Evolutionary conservation across 1,140 invertebrate species (phyloP).

Genomic region (Drosophila malerkotliana): DNA sequence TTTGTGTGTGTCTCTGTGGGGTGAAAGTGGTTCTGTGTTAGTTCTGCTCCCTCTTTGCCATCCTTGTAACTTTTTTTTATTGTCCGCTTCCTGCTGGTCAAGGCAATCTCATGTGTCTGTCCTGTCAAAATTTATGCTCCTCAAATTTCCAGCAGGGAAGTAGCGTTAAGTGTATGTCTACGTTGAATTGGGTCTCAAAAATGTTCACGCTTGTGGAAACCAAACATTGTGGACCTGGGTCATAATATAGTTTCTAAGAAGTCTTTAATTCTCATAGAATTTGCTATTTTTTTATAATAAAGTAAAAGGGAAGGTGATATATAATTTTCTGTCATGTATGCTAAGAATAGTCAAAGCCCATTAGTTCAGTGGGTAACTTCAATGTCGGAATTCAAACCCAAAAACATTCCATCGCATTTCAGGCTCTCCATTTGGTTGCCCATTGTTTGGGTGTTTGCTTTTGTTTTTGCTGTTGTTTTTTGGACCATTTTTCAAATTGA

Average conservation of each 20-base stretch:
- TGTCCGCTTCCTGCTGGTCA: slow-evolving; percentile 58
- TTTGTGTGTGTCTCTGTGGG: slow-evolving; percentile 14
- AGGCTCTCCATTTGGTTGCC: slow-evolving; percentile 11
- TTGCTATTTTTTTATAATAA: background rate
- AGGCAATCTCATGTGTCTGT: slow-evolving; percentile 46
- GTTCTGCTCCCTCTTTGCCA: slow-evolving; percentile 3
- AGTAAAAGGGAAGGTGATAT: background rate
- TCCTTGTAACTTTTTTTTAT: slow-evolving; percentile 54
- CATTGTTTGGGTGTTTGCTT: slow-evolving; percentile 36
- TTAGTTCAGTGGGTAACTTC: background rate
- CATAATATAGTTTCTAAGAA: background rate
- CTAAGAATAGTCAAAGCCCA: background rate
- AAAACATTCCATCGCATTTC: background rate
- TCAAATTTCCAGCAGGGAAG: slow-evolving; percentile 53
- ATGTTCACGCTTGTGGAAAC: background rate
- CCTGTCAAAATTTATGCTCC: slow-evolving; percentile 70
- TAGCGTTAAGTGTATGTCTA: slow-evolving; percentile 57
- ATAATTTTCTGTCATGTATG: background rate
- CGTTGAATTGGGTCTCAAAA: background rate
- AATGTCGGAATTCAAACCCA: slow-evolving; percentile 1
- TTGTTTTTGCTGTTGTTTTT: slow-evolving; percentile 13
- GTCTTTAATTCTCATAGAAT: background rate
- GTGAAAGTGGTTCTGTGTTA: slow-evolving; percentile 12
- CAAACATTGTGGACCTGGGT: no score
- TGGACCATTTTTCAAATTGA: slow-evolving; percentile 72